These are phyloP conservation scores for Bufotes viridis DNA, from an alignment of 2,797 vertebrate species.

Conservation along the genomic window DNA sequence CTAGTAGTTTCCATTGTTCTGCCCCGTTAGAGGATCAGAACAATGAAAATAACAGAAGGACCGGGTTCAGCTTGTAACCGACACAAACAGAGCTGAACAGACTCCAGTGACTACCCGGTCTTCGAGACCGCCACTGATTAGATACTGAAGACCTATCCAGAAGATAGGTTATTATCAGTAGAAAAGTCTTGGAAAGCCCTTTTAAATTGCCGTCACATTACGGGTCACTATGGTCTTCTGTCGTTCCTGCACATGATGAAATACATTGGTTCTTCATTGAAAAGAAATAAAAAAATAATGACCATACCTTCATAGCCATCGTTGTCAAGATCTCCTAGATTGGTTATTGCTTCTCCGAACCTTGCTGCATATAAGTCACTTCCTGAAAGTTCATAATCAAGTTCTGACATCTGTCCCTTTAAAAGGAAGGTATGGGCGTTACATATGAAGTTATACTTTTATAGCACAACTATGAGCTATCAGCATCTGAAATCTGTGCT, in stretches of 20 bases:
- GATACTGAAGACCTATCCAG: too few species aligned
- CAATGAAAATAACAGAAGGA: too few species aligned
- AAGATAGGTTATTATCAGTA: too few species aligned
- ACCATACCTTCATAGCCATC: slow-evolving; percentile 89
- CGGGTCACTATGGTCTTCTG: not conserved
- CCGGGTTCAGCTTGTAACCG: too few species aligned
- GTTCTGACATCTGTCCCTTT: slow-evolving; percentile 82
- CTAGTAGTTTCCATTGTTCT: too few species aligned
- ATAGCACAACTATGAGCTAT: not conserved
- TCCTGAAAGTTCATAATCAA: slow-evolving; percentile 80
- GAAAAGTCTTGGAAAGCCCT: too few species aligned
- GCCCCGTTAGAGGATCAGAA: too few species aligned
- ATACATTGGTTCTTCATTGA: not conserved
- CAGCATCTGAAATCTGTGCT: not conserved
- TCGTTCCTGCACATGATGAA: not conserved
- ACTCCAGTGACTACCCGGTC: too few species aligned
- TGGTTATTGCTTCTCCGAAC: slow-evolving; percentile 89
- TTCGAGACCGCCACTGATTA: too few species aligned
- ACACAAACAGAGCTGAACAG: too few species aligned
- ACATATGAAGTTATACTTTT: not conserved
- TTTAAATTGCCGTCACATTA: not conserved
- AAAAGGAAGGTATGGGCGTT: slow-evolving; percentile 59
- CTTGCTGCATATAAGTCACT: slow-evolving; percentile 86
- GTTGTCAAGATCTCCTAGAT: slow-evolving; percentile 93
- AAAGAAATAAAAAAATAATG: not conserved